Base-by-base conservation (phyloP, 1,140 invertebrate genomes). In the Pseudomyrmex gracilis region DNA sequence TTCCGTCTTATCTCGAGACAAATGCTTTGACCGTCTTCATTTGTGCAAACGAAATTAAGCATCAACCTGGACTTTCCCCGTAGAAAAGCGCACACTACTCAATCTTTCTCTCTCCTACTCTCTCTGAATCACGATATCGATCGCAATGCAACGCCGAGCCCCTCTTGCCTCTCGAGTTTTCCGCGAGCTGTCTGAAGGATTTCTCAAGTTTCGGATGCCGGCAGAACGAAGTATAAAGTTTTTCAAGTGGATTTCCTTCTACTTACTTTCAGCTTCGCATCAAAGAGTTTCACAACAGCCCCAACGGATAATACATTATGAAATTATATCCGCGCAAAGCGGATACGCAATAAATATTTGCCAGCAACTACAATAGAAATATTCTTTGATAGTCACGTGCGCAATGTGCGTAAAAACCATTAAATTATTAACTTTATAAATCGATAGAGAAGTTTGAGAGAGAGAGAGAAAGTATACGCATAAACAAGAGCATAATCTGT, bases 201-300 rank as follows among this genome's bases (percentile, higher is more conserved):
- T 84, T 55, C 82, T 71, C 43, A 77, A 85, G 63, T 84, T 64
- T 53, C 49, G 66, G n/a, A 82, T 73, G 60, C 70, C 60, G 58
- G 10, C 51, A 66, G 67, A 85, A 51, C 82, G 66, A 78, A 58
- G 57, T 68, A 80, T 58, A 47, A 78, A 85, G 60, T 86, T 86
- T 68, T 70, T 78, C 73, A 60, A 78, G 73, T 78, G 76, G 66
- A 73, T 85, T 85, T 86, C 55, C 66, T 76, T 34, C 85, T 61
- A 64, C 66, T 73, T 61, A 64, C 66, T 73, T 76, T 78, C 73
- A 83, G 83, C 76, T 66, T 66, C 66, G 73, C 84, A 85, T 85
- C 82, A 68, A 74, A 76, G 63, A 70, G 73, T 70, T 73, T 74
- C 68, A 82, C 57, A 55, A 66, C 76, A 60, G 34, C 43, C 17